Evolutionary conservation across 2,797 vertebrate genomes (phyloP), one percentile per base, ranked within the genome.

Genomic region (Anomalospiza imberbis): DNA sequence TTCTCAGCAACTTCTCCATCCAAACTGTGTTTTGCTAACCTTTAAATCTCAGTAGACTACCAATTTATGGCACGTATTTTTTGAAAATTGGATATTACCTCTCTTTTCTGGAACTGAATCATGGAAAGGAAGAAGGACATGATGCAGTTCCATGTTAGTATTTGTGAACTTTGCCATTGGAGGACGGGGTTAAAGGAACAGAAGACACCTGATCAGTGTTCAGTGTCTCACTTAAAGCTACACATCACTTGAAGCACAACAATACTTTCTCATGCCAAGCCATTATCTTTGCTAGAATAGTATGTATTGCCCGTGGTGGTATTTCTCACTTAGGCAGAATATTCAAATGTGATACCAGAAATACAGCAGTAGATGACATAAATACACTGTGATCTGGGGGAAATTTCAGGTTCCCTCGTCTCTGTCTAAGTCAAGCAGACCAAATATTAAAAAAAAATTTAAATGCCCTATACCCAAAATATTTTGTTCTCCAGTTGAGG

Each of bases 281-380:
- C n/a, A 48, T 81, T 58, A 40, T 31, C 31, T 80, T 80, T 66
- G 9, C 31, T 50, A 80, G n/a, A 28, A 42, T n/a, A 42, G 17
- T 70, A 8, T 17, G 13, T 50, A 48, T 61, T 34, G 28, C 15
- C 34, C 53, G 36, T 1, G 1, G 31, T 54, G 22, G 28, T 74
- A 74, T 85, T 81, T 77, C 55, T 84, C 44, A 58, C 62, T 72
- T 36, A 48, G 34, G 42, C 45, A 78, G 75, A 50, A 45, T 81
- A 65, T 42, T 88, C 61, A 87, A 90, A 75, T 85, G 91, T 76
- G 66, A 94, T 95, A 83, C 53, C 73, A 95, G 65, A 93, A 95
- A 76, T 18, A 24, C 5, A 31, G 80, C 94, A 95, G 89, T 71
- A 97, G 96, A 68, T 95, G 97, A 95, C 93, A 89, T 76, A 92